These are phyloP conservation scores for Acomys russatus DNA, from an alignment of 2,797 vertebrate genomes.

Conservation along the genomic window DNA sequence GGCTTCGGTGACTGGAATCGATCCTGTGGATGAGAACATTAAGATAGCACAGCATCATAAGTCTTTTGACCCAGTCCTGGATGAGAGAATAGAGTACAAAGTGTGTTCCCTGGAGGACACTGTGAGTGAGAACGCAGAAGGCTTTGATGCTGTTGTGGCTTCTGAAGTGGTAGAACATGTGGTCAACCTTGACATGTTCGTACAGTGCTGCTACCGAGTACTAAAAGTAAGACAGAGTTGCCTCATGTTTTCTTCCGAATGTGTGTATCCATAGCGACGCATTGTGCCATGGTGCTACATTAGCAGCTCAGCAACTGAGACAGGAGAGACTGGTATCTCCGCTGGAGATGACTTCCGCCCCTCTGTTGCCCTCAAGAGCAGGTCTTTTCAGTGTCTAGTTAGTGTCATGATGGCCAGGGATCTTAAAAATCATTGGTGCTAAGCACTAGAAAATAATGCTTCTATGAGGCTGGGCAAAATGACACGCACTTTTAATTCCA, in stretches of 20 bases:
- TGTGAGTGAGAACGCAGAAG: slow-evolving; percentile 87
- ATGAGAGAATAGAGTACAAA: slow-evolving; percentile 91
- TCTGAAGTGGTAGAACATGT: slow-evolving; percentile 99
- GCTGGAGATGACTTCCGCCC: neutral
- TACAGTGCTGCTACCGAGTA: slow-evolving; percentile 92
- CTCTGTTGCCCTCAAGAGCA: neutral
- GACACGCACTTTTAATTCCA: too few relatives aligned
- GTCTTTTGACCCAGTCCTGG: slow-evolving; percentile 93
- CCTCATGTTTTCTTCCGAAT: slow-evolving; percentile 48
- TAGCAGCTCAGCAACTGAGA: neutral
- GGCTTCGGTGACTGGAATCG: slow-evolving; percentile 94
- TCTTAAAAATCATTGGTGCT: slow-evolving; percentile 47
- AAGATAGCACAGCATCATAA: slow-evolving; percentile 93
- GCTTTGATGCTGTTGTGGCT: slow-evolving; percentile 95
- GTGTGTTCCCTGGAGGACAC: slow-evolving; percentile 94
- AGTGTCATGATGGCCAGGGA: slow-evolving; percentile 5
- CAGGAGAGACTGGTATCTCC: neutral
- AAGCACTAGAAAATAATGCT: slow-evolving; percentile 13
- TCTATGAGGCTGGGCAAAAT: neutral
- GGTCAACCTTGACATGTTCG: slow-evolving; percentile 94
- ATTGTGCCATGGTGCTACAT: neutral
- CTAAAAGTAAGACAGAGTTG: slow-evolving; percentile 92
- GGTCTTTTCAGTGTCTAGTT: neutral
- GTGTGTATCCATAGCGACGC: slow-evolving; percentile 50
- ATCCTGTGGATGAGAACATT: slow-evolving; percentile 96